These are phyloP conservation scores for Porites lutea DNA, from an alignment of 64 coral and sea anemone genomes.

Conservation along the genomic window DNA sequence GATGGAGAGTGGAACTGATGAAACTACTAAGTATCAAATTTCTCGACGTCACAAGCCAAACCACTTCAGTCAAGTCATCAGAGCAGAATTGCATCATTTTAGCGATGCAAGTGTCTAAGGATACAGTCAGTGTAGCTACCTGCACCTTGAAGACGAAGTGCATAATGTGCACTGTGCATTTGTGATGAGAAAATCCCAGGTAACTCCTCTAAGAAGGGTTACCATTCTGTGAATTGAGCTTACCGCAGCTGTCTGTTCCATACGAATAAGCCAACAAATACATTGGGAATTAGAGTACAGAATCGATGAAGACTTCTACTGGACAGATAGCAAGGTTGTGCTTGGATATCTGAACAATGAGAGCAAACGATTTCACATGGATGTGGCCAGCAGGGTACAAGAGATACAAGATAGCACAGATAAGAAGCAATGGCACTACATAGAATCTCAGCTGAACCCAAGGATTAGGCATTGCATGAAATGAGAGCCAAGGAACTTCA, in stretches of 20 bases:
- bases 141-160: background rate
- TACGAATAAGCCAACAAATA: background rate
- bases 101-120: too few relatives aligned
- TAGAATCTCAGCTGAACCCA: background rate
- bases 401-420: conserved; percentile 2
- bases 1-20: too few relatives aligned
- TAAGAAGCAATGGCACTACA: background rate
- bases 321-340: too few relatives aligned
- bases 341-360: background rate
- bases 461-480: background rate
- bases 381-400: background rate
- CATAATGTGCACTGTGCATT: background rate
- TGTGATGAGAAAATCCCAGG: background rate
- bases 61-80: too few relatives aligned
- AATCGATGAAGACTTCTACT: background rate
- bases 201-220: background rate
- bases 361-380: background rate
- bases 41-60: too few relatives aligned
- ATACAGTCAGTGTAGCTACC: background rate
- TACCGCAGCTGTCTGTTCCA: background rate
- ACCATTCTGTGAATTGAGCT: background rate
- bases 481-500: background rate
- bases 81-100: too few relatives aligned
- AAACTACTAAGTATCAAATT: too few relatives aligned
- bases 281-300: background rate